Percentiles rank a stretch among this genome's conserved stretches.
Conservation (phyloP, 2,888 invertebrate species). For the Hypselothyrea guttata region DNA sequence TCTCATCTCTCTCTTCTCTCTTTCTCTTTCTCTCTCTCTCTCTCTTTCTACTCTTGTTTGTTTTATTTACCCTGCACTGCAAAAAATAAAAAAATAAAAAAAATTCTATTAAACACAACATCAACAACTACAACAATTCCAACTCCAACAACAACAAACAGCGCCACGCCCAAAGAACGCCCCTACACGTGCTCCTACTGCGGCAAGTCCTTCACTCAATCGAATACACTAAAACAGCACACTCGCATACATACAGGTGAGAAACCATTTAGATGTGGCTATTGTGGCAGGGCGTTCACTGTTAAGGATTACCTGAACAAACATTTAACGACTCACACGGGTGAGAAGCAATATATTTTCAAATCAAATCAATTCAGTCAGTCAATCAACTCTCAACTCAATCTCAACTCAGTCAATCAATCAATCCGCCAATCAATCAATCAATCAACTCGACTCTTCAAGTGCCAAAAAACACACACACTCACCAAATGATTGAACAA, state of each 20-base stretch:
- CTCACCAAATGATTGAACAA: slow-evolving; percentile 33
- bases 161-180: slow-evolving; percentile 82
- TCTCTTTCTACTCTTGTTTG: slow-evolving; percentile 32
- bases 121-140: slow-evolving; percentile 18
- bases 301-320: slow-evolving; percentile 83
- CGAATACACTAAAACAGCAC: slow-evolving; percentile 82
- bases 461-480: slow-evolving; percentile 42
- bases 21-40: slow-evolving; percentile 29
- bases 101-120: slow-evolving; percentile 1
- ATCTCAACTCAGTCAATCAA: slow-evolving; percentile 47
- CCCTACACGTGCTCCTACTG: slow-evolving; percentile 82
- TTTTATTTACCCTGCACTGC: slow-evolving; percentile 46
- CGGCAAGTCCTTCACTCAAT: slow-evolving; percentile 82
- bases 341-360: slow-evolving; percentile 81
- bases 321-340: slow-evolving; percentile 83
- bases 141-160: slow-evolving; percentile 43
- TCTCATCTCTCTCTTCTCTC: slow-evolving; percentile 55
- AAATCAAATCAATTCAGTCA: slow-evolving; percentile 73
- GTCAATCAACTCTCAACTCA: slow-evolving; percentile 58
- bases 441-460: slow-evolving; percentile 40
- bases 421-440: slow-evolving; percentile 38
- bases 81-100: slow-evolving; percentile 25
- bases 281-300: slow-evolving; percentile 82
- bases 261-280: slow-evolving; percentile 82
- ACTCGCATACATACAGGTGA: slow-evolving; percentile 83